These are phyloP conservation scores for Ochotona curzoniae DNA, from an alignment of 2,113 vertebrate species.

Conservation along the genomic window DNA sequence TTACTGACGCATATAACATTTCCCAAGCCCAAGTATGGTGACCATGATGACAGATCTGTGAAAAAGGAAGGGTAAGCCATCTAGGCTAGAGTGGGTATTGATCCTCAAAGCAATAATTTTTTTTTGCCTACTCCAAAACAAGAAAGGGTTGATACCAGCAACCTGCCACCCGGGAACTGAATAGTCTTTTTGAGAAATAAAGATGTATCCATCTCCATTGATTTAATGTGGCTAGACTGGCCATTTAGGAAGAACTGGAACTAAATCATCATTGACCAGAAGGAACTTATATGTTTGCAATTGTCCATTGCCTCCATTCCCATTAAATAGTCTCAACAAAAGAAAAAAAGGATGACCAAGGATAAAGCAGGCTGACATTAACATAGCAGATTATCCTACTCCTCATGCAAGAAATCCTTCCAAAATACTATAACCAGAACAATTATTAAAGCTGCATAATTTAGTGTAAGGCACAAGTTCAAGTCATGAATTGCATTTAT, in stretches of 20 bases:
- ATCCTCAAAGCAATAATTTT: background rate
- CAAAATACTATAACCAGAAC: background rate
- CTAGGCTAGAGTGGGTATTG: background rate
- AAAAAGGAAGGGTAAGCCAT: background rate
- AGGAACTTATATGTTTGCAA: no score
- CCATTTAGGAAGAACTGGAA: background rate
- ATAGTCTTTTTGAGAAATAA: background rate
- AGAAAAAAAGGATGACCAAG: background rate
- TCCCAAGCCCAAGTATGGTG: background rate
- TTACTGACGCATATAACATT: background rate
- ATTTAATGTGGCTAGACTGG: background rate
- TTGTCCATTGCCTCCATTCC: background rate
- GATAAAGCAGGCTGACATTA: background rate
- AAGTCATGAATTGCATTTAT: background rate
- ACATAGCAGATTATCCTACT: background rate
- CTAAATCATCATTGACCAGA: background rate
- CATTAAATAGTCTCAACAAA: background rate
- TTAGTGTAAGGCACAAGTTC: background rate
- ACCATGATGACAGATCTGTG: background rate
- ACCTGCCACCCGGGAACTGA: background rate
- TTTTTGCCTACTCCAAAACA: background rate
- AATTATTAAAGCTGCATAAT: background rate
- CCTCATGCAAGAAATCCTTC: background rate
- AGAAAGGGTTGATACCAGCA: background rate
- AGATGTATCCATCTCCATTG: background rate